Evolutionary conservation across 2,888 invertebrate genomes (phyloP).

Genomic region (Gandaritis pyraliata): DNA sequence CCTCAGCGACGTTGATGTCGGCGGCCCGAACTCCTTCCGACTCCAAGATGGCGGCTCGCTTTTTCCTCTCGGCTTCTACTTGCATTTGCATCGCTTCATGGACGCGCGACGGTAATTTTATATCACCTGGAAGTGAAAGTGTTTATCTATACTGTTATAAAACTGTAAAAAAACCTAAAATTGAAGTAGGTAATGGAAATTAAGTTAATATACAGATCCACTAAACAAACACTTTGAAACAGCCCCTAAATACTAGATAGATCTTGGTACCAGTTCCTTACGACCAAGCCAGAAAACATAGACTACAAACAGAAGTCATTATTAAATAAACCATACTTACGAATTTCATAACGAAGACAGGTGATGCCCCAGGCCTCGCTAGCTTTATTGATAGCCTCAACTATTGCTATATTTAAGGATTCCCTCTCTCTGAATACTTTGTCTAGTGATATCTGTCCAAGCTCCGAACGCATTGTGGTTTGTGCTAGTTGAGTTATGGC

Average conservation of each 20-base stretch:
- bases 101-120: slow-evolving; percentile 94
- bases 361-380: slow-evolving; percentile 99
- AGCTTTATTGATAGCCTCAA: slow-evolving; percentile 98
- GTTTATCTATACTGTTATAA: not conserved
- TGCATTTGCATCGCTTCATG: slow-evolving; percentile 99
- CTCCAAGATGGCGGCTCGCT: slow-evolving; percentile 97
- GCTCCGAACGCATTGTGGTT: slow-evolving; percentile 99
- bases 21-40: slow-evolving; percentile 97
- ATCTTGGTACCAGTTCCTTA: no score
- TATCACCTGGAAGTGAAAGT: slow-evolving; percentile 88
- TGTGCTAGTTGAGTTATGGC: slow-evolving; percentile 99
- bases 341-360: slow-evolving; percentile 91
- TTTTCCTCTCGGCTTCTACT: slow-evolving; percentile 98
- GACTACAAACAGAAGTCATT: not conserved
- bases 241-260: no score
- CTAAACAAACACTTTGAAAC: no score
- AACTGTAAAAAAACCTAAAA: no score
- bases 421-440: slow-evolving; percentile 98
- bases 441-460: slow-evolving; percentile 98
- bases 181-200: no score
- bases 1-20: slow-evolving; percentile 99
- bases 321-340: slow-evolving; percentile 58
- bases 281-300: no score
- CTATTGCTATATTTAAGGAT: slow-evolving; percentile 96
- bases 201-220: no score